Base-by-base conservation (phyloP, 1,140 invertebrate genomes). In the Tetragonula clypearis region DNA sequence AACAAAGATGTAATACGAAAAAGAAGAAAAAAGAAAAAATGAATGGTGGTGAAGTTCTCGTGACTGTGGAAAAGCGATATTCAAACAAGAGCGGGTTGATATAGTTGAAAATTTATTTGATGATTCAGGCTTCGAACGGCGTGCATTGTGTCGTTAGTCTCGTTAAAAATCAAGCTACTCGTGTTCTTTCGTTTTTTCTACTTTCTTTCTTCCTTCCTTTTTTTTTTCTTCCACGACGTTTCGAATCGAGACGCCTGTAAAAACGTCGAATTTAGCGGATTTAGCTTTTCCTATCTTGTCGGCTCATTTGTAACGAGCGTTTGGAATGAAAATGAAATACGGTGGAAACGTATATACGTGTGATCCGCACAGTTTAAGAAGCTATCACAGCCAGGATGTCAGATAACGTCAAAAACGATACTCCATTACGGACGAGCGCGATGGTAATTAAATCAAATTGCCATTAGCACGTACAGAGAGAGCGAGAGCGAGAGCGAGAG, bases 81-180 rank as follows among this genome's bases (percentile, higher is more conserved):
- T 21, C 17, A 6, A 14, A 1, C 53, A 12, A 73, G 8, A 49
- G 5, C 3, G 14, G 15, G 71, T n/a, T 23, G 17, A n/a, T 11
- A 23, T 2, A 30, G 55, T 49, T 49, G 49, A 21, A 21, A 56
- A 58, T 58, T 75, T 58, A 35, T 75, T 75, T 21, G 19, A 17
- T 0, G 11, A 21, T 15, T 1, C 17, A 58, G 73, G 21, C 14
- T 75, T 30, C 14, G 21, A 58, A 75, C 55, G 9, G 73, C 21
- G 30, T 75, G 2, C 30, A n/a, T n/a, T n/a, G n/a, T n/a, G n/a
- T n/a, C 35, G 55, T 75, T 55, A 55, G 73, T 58, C 21, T 21
- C 11, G 73, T 35, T 66, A 58, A 58, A 73, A 75, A 58, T 58
- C 56, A 58, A 75, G 12, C 73, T 56, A 30, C 35, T 75, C 55